These are phyloP conservation scores for Origma solitaria DNA, from an alignment of 2,113 vertebrate species.

Conservation along the genomic window DNA sequence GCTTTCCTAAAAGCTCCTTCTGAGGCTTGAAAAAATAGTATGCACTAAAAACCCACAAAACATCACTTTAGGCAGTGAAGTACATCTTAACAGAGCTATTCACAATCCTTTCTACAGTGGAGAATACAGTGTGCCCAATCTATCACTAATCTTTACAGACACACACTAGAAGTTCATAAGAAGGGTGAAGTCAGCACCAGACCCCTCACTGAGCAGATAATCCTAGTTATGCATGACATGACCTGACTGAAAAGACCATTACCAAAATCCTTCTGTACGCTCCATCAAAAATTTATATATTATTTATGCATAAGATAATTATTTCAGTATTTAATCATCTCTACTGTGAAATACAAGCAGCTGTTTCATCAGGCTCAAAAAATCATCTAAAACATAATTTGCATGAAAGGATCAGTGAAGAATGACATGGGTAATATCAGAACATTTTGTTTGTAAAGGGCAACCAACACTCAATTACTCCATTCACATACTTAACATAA, in stretches of 20 bases:
- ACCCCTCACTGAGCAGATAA: not conserved
- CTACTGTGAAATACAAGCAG: not conserved
- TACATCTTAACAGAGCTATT: not conserved
- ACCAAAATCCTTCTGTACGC: not conserved
- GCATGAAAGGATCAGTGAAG: not conserved
- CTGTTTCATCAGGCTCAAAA: not conserved
- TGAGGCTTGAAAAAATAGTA: not conserved
- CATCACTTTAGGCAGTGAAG: constrained; percentile 10
- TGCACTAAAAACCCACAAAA: not conserved
- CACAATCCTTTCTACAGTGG: not conserved
- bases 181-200: not conserved
- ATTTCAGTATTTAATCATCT: constrained; percentile 22
- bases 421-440: constrained; percentile 24
- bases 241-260: not conserved
- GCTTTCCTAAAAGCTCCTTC: constrained; percentile 32
- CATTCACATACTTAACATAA: not conserved
- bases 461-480: not conserved
- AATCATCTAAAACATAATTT: not conserved
- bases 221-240: not conserved
- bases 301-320: not conserved
- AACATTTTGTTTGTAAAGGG: constrained; percentile 10
- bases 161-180: not conserved
- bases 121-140: not conserved
- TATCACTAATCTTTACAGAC: not conserved
- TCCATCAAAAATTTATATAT: not conserved